Evolutionary conservation across 2,888 invertebrate genomes (phyloP).

Genomic region (Plebejus anna): DNA sequence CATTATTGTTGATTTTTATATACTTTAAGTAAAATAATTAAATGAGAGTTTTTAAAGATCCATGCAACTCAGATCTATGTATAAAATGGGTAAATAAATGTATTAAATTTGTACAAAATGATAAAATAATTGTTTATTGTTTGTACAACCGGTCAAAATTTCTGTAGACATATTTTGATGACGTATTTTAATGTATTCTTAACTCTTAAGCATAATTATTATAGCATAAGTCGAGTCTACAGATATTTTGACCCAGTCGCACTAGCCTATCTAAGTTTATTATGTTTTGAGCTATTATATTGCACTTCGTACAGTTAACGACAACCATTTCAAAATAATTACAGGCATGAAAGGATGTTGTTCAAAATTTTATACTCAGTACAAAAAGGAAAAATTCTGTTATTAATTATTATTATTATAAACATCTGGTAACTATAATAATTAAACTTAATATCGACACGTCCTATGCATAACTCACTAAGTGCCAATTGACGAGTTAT

Average conservation of each 20-base stretch:
- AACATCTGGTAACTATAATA: not conserved
- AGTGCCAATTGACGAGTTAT: too few species aligned
- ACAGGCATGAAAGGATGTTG: not conserved
- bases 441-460: not conserved
- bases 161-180: not conserved
- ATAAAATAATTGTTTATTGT: not conserved
- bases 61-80: slow-evolving; percentile 52
- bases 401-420: not conserved
- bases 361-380: not conserved
- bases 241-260: slow-evolving; percentile 28
- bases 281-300: slow-evolving; percentile 65
- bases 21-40: not conserved
- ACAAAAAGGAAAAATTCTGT: not conserved
- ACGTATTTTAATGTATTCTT: not conserved
- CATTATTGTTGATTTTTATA: not conserved
- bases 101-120: slow-evolving; percentile 28
- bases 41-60: slow-evolving; percentile 34
- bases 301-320: slow-evolving; percentile 48
- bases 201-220: not conserved
- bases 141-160: not conserved
- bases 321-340: not conserved
- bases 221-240: not conserved
- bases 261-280: slow-evolving; percentile 52
- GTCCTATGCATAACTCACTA: too few species aligned
- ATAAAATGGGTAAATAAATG: slow-evolving; percentile 41